These are phyloP conservation scores for Lysiphlebus fabarum DNA, from an alignment of 1,140 invertebrate species.

Conservation along the genomic window DNA sequence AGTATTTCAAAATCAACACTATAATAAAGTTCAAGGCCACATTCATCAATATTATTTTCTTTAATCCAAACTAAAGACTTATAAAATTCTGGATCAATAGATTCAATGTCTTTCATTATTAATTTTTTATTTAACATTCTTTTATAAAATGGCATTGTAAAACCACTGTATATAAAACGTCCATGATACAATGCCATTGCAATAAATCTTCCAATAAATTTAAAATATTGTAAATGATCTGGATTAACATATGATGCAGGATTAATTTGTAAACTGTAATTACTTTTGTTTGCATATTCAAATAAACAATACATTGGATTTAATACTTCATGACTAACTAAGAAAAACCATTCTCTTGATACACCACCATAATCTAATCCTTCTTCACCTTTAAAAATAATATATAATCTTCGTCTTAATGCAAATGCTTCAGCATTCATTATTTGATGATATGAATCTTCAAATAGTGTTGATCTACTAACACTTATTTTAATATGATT, in stretches of 20 bases:
- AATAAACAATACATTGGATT: conserved; percentile 99
- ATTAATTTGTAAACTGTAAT: conserved; percentile 99
- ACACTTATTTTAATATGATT: conserved; percentile 99
- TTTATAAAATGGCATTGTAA: conserved; percentile 99
- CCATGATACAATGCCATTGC: conserved; percentile 99
- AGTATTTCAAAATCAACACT: conserved; percentile 97
- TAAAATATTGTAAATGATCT: conserved; percentile 98
- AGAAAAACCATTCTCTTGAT: conserved; percentile 98
- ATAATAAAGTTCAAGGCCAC: conserved; percentile 94
- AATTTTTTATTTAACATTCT: conserved; percentile 98
- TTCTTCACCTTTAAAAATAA: conserved; percentile 97
- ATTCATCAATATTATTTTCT: conserved; percentile 96
- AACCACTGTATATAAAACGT: conserved; percentile 98
- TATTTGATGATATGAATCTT: conserved; percentile 97
- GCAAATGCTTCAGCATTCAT: conserved; percentile 97
- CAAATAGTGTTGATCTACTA: conserved; percentile 92
- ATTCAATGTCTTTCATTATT: conserved; percentile 97
- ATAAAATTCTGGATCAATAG: conserved; percentile 98
- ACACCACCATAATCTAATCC: conserved; percentile 98
- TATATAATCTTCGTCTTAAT: conserved; percentile 89
- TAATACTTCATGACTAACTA: conserved; percentile 97
- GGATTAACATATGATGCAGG: conserved; percentile 99
- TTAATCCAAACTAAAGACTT: conserved; percentile 94
- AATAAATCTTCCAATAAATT: conserved; percentile 98
- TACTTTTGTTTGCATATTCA: conserved; percentile 98